Conservation (phyloP, 1,140 invertebrate genomes). For the Drosophila oshimai region DNA sequence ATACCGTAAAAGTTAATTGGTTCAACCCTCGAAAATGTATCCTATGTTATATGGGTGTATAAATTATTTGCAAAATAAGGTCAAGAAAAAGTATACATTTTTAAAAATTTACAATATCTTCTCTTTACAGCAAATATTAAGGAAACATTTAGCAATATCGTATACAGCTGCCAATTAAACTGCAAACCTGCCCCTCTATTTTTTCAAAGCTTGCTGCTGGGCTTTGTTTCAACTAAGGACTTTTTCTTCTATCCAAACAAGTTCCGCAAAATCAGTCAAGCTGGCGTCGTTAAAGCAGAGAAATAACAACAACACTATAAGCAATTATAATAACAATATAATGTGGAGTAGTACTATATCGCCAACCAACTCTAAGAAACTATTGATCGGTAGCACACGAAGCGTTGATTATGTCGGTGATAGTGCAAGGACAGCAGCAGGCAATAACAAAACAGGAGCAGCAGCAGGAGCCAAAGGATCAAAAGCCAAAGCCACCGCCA, state of each 20-base stretch:
- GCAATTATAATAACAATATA: constrained; percentile 80
- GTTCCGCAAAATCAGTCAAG: constrained; percentile 52
- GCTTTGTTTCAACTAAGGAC: neutral
- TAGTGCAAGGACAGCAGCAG: constrained; percentile 62
- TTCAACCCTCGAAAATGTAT: too few relatives aligned
- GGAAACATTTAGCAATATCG: neutral
- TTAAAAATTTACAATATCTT: neutral
- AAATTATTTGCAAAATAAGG: too few relatives aligned
- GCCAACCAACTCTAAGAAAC: constrained; percentile 82
- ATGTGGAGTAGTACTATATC: constrained; percentile 82
- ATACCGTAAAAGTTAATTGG: too few relatives aligned
- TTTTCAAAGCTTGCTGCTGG: neutral
- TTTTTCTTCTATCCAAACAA: neutral
- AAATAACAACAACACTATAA: constrained; percentile 58
- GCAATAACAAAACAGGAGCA: constrained; percentile 56
- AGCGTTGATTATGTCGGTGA: constrained; percentile 83
- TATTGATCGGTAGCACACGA: constrained; percentile 79
- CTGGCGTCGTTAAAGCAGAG: constrained; percentile 67
- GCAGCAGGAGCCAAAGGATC: constrained; percentile 48
- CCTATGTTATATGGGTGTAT: too few relatives aligned
- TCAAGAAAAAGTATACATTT: too few relatives aligned
- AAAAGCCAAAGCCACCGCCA: constrained; percentile 33
- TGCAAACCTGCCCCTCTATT: neutral
- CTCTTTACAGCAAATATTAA: constrained; percentile 19
- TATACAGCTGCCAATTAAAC: neutral